A percentile compares a stretch with the other conserved stretches of the same genome.
These are phyloP conservation scores for Dendrocopos noguchii DNA, from an alignment of 2,113 vertebrate genomes.

Conservation along the genomic window DNA sequence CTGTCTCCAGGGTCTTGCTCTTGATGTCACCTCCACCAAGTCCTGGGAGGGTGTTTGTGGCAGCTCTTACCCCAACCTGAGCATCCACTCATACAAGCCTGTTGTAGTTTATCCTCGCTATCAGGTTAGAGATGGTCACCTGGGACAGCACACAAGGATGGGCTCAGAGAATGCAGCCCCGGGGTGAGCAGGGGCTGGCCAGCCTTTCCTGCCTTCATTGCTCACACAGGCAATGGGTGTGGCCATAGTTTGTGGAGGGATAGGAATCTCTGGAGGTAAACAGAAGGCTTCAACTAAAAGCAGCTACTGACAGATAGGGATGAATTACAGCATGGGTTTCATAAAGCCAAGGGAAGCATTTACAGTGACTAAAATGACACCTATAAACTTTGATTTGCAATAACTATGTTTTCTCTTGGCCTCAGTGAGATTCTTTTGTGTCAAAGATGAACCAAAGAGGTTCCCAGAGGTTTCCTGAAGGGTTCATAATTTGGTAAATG, in stretches of 20 bases:
- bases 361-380: background rate
- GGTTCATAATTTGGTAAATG: background rate
- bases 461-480: background rate
- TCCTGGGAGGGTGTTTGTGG: background rate
- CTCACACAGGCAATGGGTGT: background rate
- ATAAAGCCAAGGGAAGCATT: background rate
- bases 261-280: background rate
- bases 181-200: background rate
- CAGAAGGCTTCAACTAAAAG: background rate
- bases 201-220: background rate
- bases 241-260: background rate
- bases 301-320: background rate
- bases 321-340: background rate
- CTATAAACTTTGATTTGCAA: background rate
- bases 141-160: accelerated
- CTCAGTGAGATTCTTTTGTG: background rate
- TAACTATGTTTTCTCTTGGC: background rate
- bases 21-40: background rate
- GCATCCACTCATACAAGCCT: background rate
- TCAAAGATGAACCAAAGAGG: background rate
- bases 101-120: background rate
- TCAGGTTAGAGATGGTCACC: no score
- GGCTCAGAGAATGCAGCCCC: accelerated
- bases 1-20: background rate
- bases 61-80: background rate